phyloP scores from a whole-genome alignment of 2,888 invertebrate genomes.

The Sisyra terminalis region DNA sequence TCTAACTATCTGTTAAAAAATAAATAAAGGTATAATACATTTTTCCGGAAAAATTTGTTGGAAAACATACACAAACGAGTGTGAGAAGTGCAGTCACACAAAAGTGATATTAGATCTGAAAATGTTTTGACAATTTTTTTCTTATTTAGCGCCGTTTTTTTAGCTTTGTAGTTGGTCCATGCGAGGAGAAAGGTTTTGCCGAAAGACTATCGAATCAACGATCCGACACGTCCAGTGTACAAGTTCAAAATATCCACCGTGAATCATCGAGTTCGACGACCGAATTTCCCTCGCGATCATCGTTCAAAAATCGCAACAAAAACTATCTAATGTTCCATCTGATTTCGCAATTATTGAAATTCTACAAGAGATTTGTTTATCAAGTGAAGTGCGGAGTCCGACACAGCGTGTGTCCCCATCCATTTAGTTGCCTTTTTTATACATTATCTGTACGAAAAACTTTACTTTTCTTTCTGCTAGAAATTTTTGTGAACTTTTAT shows the following conservation, averaged over 20 bases:
- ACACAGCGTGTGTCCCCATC: conserved; percentile 40
- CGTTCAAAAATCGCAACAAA: conserved; percentile 7
- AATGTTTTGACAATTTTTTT: neutral
- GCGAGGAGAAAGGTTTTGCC: conserved; percentile 33
- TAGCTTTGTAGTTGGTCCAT: conserved; percentile 42
- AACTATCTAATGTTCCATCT: conserved; percentile 23
- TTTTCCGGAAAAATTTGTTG: too few relatives aligned
- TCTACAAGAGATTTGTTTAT: conserved; percentile 28
- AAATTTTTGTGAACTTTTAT: conserved; percentile 2
- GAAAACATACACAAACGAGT: too few relatives aligned
- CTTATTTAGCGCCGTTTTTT: conserved; percentile 9
- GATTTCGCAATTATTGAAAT: conserved; percentile 25
- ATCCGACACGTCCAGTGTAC: conserved; percentile 19
- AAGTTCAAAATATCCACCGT: conserved; percentile 13
- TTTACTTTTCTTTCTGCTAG: conserved; percentile 1
- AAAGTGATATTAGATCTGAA: neutral
- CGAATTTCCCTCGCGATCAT: conserved; percentile 5
- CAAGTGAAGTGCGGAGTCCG: conserved; percentile 31
- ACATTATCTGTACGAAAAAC: conserved; percentile 28
- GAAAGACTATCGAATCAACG: conserved; percentile 17
- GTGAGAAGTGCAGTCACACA: too few relatives aligned
- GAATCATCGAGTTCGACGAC: neutral
- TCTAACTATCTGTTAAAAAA: too few relatives aligned
- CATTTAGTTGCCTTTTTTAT: conserved; percentile 42
- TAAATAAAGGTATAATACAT: too few relatives aligned